Base-by-base conservation (phyloP, 2,888 invertebrate species). In the Nematopogon swammerdamellus region DNA sequence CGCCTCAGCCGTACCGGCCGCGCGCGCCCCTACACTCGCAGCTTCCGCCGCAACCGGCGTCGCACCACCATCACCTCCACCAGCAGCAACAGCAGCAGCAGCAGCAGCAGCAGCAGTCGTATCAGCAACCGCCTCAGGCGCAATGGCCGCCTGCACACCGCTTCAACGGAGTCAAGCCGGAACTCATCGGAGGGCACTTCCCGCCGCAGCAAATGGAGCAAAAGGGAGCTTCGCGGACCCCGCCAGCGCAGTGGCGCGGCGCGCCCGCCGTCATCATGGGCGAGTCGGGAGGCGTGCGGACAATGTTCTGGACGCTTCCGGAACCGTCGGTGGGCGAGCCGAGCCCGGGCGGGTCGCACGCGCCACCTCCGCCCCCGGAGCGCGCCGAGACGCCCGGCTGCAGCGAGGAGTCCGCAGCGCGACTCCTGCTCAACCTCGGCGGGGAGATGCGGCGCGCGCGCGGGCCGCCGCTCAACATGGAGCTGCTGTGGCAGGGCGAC, bases 251-350 rank as follows among this genome's bases (percentile, higher is more conserved):
- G 71, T 76, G 76, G 77, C 84, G 76, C 62, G 88, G 68, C 60
- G 89, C 94, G 48, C 94, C 95, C 25, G 91, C 92, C 46, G 94
- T 94, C 54, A 92, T 95, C 57, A 93, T 95, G 93, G 94, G 94
- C 47, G 94, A 95, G 70, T 92, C 92, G 42, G 95, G 94, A 49
- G 92, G 94, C 44, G 94, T 95, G 0, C 80, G 87, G 46, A 85
- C 85, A 19, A 85, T 85, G 85, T 84, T 85, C 53, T 85, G 85
- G 85, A 84, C 85, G 49, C 70, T 84, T 18, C 82, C 84, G 47
- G 84, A 85, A 42, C 82, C 75, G 2, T 47, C 75, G 80, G 20
- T 77, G 80, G 83, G 70, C 42, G 73, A 84, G 66, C 71, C 58
- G 6, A 65, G 72, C 6, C 67, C 80, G 19, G 70, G 76, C 49